Conservation (phyloP, 2,888 invertebrate genomes). For the Caenorhabditis virilis region DNA sequence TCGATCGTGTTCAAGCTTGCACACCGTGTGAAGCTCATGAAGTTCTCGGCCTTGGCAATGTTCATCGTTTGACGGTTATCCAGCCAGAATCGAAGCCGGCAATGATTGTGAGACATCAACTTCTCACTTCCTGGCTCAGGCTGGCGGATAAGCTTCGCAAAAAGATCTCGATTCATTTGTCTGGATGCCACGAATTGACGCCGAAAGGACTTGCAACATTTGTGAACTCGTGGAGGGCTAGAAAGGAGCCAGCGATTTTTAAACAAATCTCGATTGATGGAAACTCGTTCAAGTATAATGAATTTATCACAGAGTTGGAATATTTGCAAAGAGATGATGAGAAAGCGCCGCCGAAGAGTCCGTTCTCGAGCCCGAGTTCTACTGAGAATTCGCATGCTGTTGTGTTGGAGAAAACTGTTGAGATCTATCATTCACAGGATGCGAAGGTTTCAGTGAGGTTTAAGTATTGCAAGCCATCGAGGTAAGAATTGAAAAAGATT, state of each 20-base stretch:
- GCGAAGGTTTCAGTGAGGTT: conserved; percentile 9
- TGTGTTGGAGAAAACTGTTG: conserved; percentile 15
- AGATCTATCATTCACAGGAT: conserved; percentile 26
- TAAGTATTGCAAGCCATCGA: conserved; percentile 27
- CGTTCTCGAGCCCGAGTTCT: conserved; percentile 11
- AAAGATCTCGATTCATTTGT: conserved; percentile 28
- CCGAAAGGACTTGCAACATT: conserved; percentile 16
- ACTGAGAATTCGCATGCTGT: conserved; percentile 19
- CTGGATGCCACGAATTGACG: conserved; percentile 26
- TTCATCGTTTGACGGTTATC: conserved; percentile 20
- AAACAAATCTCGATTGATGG: conserved; percentile 33
- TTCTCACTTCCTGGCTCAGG: conserved; percentile 22
- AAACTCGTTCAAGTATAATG: conserved; percentile 33
- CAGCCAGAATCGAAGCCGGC: conserved; percentile 22
- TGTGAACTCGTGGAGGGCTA: conserved; percentile 13
- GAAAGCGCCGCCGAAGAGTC: conserved; percentile 27
- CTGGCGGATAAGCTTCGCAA: conserved; percentile 14
- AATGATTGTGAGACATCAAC: conserved; percentile 5
- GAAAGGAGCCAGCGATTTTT: conserved; percentile 15
- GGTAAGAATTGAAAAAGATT: conserved; percentile 10
- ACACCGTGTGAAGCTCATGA: conserved; percentile 18
- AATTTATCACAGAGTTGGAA: conserved; percentile 25
- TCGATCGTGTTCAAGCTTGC: conserved; percentile 27
- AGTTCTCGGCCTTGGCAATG: conserved; percentile 19
- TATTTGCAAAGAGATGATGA: conserved; percentile 14